phyloP scores from a whole-genome alignment of 2,113 vertebrate genomes.

The Colius striatus region DNA sequence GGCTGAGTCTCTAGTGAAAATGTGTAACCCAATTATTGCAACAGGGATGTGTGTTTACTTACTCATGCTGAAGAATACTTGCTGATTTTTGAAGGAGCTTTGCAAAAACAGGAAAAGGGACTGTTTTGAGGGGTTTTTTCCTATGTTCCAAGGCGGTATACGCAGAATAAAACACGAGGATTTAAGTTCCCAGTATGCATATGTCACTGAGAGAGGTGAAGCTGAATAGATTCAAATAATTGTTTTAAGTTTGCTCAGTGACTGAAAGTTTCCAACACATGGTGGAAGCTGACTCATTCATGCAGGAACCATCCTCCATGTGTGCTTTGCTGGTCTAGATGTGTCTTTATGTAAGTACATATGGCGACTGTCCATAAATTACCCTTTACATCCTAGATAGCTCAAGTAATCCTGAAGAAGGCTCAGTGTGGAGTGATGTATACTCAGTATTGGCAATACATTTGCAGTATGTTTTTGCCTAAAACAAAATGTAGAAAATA shows the following conservation, averaged over 20 bases:
- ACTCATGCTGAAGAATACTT: conserved; percentile 30
- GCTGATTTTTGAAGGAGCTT: background rate
- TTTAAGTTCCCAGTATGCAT: background rate
- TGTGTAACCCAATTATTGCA: conserved; percentile 8
- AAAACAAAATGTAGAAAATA: background rate
- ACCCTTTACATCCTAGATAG: background rate
- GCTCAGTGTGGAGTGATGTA: background rate
- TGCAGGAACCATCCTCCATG: background rate
- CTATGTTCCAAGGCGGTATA: background rate
- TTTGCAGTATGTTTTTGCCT: background rate
- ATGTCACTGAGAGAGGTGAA: background rate
- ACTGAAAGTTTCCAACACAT: background rate
- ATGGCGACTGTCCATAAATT: background rate
- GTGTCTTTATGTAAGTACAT: background rate
- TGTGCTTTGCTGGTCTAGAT: background rate
- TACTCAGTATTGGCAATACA: background rate
- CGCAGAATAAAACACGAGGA: background rate
- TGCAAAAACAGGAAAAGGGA: conserved; percentile 3
- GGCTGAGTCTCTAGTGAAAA: background rate
- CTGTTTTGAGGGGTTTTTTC: background rate
- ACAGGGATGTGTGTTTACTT: background rate
- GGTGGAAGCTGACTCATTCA: background rate
- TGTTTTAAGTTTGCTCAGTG: background rate
- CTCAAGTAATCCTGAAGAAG: background rate
- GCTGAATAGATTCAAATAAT: background rate